Evolutionary conservation across 1,140 invertebrate genomes (phyloP).

Genomic region (Catajapyx aquilonaris): DNA sequence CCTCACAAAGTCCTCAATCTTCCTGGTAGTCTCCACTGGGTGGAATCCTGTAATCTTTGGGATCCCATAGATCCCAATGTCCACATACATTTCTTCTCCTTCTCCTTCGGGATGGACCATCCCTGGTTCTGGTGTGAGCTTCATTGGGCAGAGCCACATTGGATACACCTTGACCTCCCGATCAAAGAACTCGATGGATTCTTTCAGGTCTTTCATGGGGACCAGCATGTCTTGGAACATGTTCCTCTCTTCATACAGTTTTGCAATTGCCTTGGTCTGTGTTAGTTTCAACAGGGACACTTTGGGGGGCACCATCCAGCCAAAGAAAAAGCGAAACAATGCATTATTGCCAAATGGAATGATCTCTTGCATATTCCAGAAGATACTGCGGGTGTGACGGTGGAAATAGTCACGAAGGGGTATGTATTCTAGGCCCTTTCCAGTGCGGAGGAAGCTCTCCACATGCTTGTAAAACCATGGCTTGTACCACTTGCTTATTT

Average conservation of each 20-base stretch:
- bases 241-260: slow-evolving; percentile 54
- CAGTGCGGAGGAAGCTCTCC: slow-evolving; percentile 25
- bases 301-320: slow-evolving; percentile 65
- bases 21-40: slow-evolving; percentile 38
- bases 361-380: slow-evolving; percentile 32
- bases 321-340: slow-evolving; percentile 37
- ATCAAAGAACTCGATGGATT: slow-evolving; percentile 40
- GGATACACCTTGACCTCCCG: slow-evolving; percentile 54
- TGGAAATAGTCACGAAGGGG: slow-evolving; percentile 29
- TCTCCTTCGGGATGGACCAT: slow-evolving; percentile 33
- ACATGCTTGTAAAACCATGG: slow-evolving; percentile 43
- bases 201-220: slow-evolving; percentile 35
- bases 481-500: no score
- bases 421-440: slow-evolving; percentile 26
- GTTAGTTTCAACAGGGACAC: slow-evolving; percentile 63
- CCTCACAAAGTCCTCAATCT: slow-evolving; percentile 45
- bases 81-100: slow-evolving; percentile 43
- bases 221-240: slow-evolving; percentile 72
- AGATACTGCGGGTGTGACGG: slow-evolving; percentile 29
- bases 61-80: slow-evolving; percentile 58
- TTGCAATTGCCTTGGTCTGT: slow-evolving; percentile 45
- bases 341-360: slow-evolving; percentile 27
- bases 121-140: slow-evolving; percentile 41
- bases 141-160: slow-evolving; percentile 65
- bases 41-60: slow-evolving; percentile 38